Evolutionary conservation across 2,888 invertebrate genomes (phyloP).

Genomic region (Encarsia formosa): DNA sequence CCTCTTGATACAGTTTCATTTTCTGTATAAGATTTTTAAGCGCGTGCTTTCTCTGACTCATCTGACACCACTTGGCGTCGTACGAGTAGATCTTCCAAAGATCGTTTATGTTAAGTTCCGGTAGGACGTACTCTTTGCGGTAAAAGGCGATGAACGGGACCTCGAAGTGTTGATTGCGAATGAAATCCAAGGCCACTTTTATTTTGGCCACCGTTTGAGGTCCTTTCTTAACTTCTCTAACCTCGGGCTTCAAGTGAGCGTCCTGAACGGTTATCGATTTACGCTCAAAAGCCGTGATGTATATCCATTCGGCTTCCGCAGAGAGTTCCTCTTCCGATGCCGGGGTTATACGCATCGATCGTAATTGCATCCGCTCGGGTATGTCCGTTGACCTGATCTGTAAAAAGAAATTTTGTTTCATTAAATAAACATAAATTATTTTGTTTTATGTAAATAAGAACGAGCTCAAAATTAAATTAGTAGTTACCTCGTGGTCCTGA

Average conservation of each 20-base stretch:
- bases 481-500: constrained; percentile 73
- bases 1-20: constrained; percentile 88
- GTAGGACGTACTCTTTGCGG: constrained; percentile 94
- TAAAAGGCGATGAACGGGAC: constrained; percentile 99
- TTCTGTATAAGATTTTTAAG: constrained; percentile 78
- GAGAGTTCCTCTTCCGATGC: constrained; percentile 83
- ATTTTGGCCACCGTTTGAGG: constrained; percentile 81
- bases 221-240: constrained; percentile 57
- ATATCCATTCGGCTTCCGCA: constrained; percentile 97
- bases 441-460: neutral
- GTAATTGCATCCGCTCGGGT: constrained; percentile 88
- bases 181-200: constrained; percentile 89
- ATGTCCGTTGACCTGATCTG: constrained; percentile 81
- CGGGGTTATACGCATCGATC: constrained; percentile 80
- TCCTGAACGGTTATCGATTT: constrained; percentile 78
- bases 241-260: constrained; percentile 54
- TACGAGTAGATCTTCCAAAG: constrained; percentile 97
- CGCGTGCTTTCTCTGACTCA: constrained; percentile 79
- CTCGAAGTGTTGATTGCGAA: constrained; percentile 91
- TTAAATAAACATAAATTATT: constrained; percentile 1
- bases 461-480: too few relatives aligned
- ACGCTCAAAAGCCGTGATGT: constrained; percentile 86
- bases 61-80: constrained; percentile 93
- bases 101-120: constrained; percentile 90
- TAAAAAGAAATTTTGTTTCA: neutral